Evolutionary conservation across 2,888 invertebrate species (phyloP), one percentile per base, ranked within the genome.

Genomic region (Cylloceria caligata): DNA sequence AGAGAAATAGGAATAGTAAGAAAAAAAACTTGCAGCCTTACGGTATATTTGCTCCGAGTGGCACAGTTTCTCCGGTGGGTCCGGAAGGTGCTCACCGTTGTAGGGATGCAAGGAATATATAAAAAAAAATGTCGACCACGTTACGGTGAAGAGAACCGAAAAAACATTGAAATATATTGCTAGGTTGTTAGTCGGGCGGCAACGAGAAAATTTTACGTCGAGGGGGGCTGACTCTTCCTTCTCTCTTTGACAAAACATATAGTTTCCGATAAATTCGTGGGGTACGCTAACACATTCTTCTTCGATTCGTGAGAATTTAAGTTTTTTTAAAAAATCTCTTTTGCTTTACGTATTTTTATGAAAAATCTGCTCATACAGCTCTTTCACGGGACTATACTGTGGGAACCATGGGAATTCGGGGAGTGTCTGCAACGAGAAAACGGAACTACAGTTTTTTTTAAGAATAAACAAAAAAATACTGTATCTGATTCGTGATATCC

Each of bases 21-120:
- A 81, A 81, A 85, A 83, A 81, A 57, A 77, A 78, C 83, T 75
- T 71, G 81, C 81, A 76, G 84, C 86, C 90, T 90, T 92, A 91
- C 92, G 92, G 92, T 92, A 91, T 89, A 68, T 81, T 76, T 67
- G 79, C 55, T 87, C 90, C 87, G 88, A 90, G 89, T 91, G 91
- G 91, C 92, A 92, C 90, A 89, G 91, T 92, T 92, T 92, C 90
- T 88, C 86, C 83, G 84, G 76, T 85, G 42, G 75, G 83, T 65
- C 86, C 86, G 86, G 86, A 86, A 86, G 84, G 86, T 84, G 83
- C 78, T 69, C 71, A 60, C 79, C 42, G 45, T 47, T 69, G 52
- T 75, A 82, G 82, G 82, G 85, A 86, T 88, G 88, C 88, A 88
- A 81, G 86, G 79, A 39, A 39, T 13, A 21, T 19, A 30, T 42